Percentiles rank a stretch among this genome's conserved stretches.
These are phyloP conservation scores for Neodiprion fabricii DNA, from an alignment of 1,140 invertebrate species.

Conservation along the genomic window DNA sequence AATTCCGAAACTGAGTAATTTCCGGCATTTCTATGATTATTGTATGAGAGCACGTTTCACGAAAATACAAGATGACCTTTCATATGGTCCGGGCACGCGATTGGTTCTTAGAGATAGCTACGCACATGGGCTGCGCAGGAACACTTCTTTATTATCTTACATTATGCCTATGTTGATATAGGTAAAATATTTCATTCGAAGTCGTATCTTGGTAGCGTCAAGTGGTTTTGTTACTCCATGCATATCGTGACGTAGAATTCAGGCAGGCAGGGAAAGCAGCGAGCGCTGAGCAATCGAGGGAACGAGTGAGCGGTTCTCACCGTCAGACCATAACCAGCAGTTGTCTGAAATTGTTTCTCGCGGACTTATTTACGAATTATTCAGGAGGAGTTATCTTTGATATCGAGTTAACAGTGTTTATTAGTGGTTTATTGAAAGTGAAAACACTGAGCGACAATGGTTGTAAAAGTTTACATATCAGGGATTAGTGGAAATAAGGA, in stretches of 20 bases:
- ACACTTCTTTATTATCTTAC: no score
- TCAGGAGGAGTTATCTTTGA: not conserved
- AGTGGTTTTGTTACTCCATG: not conserved
- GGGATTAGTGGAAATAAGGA: conserved; percentile 91
- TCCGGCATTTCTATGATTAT: no score
- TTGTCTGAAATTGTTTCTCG: conserved; percentile 8
- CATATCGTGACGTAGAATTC: not conserved
- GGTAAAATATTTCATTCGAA: no score
- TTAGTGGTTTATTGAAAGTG: conserved; percentile 16
- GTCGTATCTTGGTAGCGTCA: not conserved
- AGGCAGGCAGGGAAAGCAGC: not conserved
- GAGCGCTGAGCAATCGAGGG: not conserved
- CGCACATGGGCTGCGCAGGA: no score
- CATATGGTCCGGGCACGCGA: no score
- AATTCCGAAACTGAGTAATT: no score
- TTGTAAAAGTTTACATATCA: conserved; percentile 87
- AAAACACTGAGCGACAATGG: conserved; percentile 66
- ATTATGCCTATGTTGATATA: no score
- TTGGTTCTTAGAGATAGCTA: no score
- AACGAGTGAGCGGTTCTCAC: not conserved
- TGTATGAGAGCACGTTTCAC: no score
- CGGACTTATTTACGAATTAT: conserved; percentile 14
- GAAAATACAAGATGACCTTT: no score
- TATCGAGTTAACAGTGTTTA: not conserved
- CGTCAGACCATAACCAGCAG: conserved; percentile 28